Evolutionary conservation across 2,113 vertebrate genomes (phyloP).

Genomic region (Leucoraja erinaceus): DNA sequence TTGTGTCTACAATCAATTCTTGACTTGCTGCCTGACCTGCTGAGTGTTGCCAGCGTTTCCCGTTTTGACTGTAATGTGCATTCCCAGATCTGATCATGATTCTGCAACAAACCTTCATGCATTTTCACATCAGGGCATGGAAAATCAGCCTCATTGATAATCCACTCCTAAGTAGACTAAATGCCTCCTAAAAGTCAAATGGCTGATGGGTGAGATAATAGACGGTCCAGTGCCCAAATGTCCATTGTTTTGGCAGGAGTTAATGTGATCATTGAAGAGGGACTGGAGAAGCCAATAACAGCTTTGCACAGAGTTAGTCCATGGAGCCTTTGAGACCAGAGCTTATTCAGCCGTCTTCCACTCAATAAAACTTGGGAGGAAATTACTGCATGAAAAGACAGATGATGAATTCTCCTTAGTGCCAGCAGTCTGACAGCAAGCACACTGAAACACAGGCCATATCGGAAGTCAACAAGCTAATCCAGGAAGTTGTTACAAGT

Average conservation of each 20-base stretch:
- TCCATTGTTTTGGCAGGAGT: neutral
- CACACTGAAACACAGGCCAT: neutral
- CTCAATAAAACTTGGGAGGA: neutral
- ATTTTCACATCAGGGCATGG: neutral
- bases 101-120: neutral
- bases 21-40: too few relatives aligned
- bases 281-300: neutral
- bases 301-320: neutral
- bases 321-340: neutral
- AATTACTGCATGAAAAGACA: constrained; percentile 5
- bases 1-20: too few relatives aligned
- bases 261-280: neutral
- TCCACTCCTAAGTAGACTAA: neutral
- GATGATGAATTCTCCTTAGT: constrained; percentile 5
- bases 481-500: constrained; percentile 34
- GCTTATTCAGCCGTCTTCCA: neutral
- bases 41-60: too few relatives aligned
- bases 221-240: neutral
- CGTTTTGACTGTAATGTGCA: too few relatives aligned
- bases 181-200: neutral
- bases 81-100: neutral
- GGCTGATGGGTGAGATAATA: neutral
- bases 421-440: constrained; percentile 15
- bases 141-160: neutral
- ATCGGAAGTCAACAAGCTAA: constrained; percentile 32